phyloP scores from a whole-genome alignment of 2,797 vertebrate genomes.

The Syngnathus acus region DNA sequence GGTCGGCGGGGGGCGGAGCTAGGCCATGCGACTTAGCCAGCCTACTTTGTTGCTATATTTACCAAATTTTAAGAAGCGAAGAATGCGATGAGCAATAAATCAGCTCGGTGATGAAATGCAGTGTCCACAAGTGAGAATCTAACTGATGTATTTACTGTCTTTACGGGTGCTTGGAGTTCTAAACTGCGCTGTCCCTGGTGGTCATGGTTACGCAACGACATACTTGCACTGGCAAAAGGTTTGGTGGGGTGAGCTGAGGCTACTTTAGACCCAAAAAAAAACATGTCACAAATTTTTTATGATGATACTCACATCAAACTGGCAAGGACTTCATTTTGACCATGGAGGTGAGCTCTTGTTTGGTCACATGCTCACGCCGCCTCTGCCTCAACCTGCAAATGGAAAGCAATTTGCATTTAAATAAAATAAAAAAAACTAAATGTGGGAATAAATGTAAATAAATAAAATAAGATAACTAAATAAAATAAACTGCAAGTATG shows the following conservation, averaged over 20 bases:
- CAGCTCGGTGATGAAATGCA: not conserved
- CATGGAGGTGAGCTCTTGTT: constrained; percentile 73
- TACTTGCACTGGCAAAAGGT: not conserved
- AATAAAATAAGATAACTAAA: not conserved
- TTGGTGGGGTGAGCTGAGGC: not conserved
- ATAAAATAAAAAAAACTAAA: not conserved
- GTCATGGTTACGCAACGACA: not conserved
- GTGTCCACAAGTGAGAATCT: not conserved
- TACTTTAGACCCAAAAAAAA: not conserved
- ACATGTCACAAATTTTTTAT: not conserved
- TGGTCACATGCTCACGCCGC: constrained; percentile 62
- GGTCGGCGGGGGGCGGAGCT: no score
- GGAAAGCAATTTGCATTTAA: not conserved
- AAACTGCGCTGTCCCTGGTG: not conserved
- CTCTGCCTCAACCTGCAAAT: constrained; percentile 61
- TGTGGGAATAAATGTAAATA: not conserved
- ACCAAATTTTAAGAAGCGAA: no score
- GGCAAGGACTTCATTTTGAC: constrained; percentile 78
- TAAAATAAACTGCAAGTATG: not conserved
- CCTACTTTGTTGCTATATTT: no score
- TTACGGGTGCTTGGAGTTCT: not conserved
- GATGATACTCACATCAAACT: constrained; percentile 54
- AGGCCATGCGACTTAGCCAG: no score
- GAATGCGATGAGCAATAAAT: not conserved
- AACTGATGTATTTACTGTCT: not conserved